Percentiles rank a stretch among this genome's conserved stretches.
Conservation (phyloP, 2,888 invertebrate species). For the Clanis bilineata region DNA sequence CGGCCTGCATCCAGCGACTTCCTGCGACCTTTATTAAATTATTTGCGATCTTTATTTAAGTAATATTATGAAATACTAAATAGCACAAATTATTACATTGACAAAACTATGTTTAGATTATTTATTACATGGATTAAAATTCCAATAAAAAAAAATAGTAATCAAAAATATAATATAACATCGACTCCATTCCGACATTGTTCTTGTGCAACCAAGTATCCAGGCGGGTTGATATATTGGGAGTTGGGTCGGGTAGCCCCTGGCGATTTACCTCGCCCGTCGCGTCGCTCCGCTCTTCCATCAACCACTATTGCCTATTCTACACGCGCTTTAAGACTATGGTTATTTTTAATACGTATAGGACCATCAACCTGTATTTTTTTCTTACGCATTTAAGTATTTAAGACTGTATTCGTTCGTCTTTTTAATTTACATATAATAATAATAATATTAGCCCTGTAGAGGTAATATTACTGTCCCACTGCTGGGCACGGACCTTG, state of each 20-base stretch:
- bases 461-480: too few species aligned
- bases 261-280: slow-evolving; percentile 52
- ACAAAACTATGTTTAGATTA: background rate
- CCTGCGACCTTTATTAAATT: too few species aligned
- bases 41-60: too few species aligned
- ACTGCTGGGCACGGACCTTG: too few species aligned
- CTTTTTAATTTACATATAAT: too few species aligned
- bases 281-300: slow-evolving; percentile 25
- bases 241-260: slow-evolving; percentile 69
- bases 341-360: background rate
- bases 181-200: slow-evolving; percentile 45
- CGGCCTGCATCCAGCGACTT: too few species aligned
- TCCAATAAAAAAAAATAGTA: background rate
- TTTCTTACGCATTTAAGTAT: too few species aligned
- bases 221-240: slow-evolving; percentile 77
- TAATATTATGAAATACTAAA: too few species aligned
- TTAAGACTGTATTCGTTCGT: too few species aligned
- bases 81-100: too few species aligned
- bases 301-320: slow-evolving; percentile 13
- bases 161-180: slow-evolving; percentile 15
- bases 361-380: background rate
- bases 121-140: too few species aligned
- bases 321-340: background rate
- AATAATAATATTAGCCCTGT: too few species aligned
- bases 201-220: slow-evolving; percentile 59